phyloP scores from a whole-genome alignment of 2,113 vertebrate genomes.

The Oplegnathus fasciatus region DNA sequence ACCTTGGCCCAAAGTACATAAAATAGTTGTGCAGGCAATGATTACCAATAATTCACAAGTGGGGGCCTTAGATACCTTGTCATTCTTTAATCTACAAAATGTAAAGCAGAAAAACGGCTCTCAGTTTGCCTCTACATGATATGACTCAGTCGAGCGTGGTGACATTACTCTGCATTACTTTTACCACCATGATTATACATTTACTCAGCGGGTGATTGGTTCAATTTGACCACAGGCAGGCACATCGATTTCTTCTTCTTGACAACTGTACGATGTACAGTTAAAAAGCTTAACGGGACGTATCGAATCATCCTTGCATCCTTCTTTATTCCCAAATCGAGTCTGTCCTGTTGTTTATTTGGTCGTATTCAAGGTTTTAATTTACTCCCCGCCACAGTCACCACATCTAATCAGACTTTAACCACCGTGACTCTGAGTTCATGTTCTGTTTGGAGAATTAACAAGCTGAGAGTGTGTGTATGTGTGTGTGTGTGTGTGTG shows the following conservation, averaged over 20 bases:
- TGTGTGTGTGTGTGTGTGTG: conserved; percentile 37
- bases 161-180: conserved; percentile 21
- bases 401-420: conserved; percentile 68
- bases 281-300: conserved; percentile 60
- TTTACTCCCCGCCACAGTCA: conserved; percentile 59
- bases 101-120: neutral
- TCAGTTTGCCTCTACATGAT: neutral
- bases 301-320: conserved; percentile 40
- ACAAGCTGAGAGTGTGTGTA: conserved; percentile 55
- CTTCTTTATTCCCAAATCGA: conserved; percentile 39
- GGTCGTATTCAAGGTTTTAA: conserved; percentile 48
- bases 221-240: conserved; percentile 56
- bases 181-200: conserved; percentile 62
- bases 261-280: conserved; percentile 44
- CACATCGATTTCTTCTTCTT: conserved; percentile 47
- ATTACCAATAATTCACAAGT: neutral
- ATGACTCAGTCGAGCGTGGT: neutral
- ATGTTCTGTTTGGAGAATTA: conserved; percentile 70
- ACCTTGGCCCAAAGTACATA: neutral
- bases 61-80: neutral
- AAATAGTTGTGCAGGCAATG: too few relatives aligned
- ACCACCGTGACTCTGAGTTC: conserved; percentile 46
- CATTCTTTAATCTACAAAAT: neutral
- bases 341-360: conserved; percentile 46
- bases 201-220: conserved; percentile 61